A percentile compares a stretch with the other conserved stretches of the same genome.
phyloP scores from a whole-genome alignment of 1,140 invertebrate species.

The Calliphora vicina region DNA sequence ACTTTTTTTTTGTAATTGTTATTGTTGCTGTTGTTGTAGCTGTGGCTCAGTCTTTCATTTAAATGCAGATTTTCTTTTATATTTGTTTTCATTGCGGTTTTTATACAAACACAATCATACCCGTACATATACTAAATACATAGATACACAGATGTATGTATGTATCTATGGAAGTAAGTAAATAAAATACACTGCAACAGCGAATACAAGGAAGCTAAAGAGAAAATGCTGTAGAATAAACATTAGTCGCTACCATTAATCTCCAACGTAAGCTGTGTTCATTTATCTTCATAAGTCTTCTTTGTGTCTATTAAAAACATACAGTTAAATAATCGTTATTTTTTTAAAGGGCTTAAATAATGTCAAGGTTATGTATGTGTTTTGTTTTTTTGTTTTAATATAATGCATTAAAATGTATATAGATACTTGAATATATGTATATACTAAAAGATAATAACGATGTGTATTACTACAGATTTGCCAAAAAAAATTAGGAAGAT shows the following conservation, averaged over 20 bases:
- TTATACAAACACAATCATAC: background rate
- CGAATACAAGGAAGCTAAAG: background rate
- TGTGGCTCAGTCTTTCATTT: background rate
- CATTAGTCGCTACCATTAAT: slow-evolving; percentile 30
- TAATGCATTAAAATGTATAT: too few relatives aligned
- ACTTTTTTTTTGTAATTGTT: background rate
- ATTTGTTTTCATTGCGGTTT: background rate
- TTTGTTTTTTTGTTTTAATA: background rate
- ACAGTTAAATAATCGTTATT: slow-evolving; percentile 11
- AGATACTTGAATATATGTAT: too few relatives aligned
- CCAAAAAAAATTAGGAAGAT: too few relatives aligned
- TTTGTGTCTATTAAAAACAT: slow-evolving; percentile 29
- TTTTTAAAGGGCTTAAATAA: slow-evolving; percentile 15
- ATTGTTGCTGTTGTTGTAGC: too few relatives aligned
- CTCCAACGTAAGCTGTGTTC: slow-evolving; percentile 18
- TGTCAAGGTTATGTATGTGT: slow-evolving; percentile 10
- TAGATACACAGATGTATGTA: too few relatives aligned
- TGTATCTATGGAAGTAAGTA: too few relatives aligned
- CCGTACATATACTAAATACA: background rate
- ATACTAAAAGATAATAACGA: too few relatives aligned
- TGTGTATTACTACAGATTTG: too few relatives aligned
- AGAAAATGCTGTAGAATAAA: background rate
- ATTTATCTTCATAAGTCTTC: slow-evolving; percentile 32
- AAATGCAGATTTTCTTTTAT: background rate
- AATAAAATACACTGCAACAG: background rate